A percentile compares a stretch with the other conserved stretches of the same genome.
phyloP scores from a whole-genome alignment of 2,888 invertebrate genomes.

The Melieria omissa region DNA sequence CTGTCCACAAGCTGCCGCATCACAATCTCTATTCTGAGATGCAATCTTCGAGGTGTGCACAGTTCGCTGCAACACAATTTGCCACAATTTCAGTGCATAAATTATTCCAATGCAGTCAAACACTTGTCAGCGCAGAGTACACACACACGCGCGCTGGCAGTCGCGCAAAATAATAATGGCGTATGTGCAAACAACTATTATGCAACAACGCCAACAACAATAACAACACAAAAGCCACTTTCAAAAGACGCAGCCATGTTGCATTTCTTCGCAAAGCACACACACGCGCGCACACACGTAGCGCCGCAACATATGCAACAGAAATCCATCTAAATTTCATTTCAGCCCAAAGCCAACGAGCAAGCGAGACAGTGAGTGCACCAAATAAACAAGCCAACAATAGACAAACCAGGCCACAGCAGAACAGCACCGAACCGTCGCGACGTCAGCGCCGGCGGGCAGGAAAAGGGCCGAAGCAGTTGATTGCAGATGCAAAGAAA shows the following conservation, averaged over 20 bases:
- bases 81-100: conserved; percentile 44
- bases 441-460: too few relatives aligned
- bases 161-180: conserved; percentile 19
- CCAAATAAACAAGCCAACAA: neutral
- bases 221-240: conserved; percentile 32
- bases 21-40: neutral
- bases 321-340: conserved; percentile 26
- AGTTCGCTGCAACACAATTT: conserved; percentile 46
- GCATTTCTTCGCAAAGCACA: neutral
- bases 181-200: conserved; percentile 11
- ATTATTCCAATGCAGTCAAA: conserved; percentile 38
- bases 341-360: too few relatives aligned
- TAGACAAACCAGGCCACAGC: neutral
- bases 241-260: conserved; percentile 27
- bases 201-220: neutral
- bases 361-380: conserved; percentile 2
- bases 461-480: conserved; percentile 1
- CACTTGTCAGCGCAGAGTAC: neutral
- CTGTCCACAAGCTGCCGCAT: too few relatives aligned
- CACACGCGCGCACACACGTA: conserved; percentile 22
- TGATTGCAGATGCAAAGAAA: conserved; percentile 43
- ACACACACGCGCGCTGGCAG: conserved; percentile 12
- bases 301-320: conserved; percentile 16
- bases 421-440: neutral
- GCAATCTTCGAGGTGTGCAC: conserved; percentile 40